phyloP scores from a whole-genome alignment of 1,140 invertebrate genomes.

The Kradibia gibbosae region DNA sequence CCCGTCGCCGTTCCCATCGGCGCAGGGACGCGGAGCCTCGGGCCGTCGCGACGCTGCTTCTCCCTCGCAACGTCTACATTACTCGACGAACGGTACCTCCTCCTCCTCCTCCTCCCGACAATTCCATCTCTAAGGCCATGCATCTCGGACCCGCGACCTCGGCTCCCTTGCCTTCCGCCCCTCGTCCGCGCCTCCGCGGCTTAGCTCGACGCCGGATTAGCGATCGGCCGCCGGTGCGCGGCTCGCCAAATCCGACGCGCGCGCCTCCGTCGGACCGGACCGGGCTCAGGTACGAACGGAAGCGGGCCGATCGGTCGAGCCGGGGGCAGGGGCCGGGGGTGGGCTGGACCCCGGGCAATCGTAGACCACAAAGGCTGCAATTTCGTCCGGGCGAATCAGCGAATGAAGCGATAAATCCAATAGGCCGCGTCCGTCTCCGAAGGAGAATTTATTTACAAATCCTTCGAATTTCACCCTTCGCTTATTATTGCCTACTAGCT shows the following conservation, averaged over 20 bases:
- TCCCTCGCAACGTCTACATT: too few species aligned
- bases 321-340: background rate
- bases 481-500: background rate
- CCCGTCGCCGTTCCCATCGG: constrained; percentile 31
- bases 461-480: background rate
- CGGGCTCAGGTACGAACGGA: constrained; percentile 15
- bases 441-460: constrained; percentile 16
- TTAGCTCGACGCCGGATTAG: background rate
- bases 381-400: constrained; percentile 13
- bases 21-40: constrained; percentile 16
- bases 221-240: background rate
- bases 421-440: background rate
- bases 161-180: background rate
- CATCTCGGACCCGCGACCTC: too few species aligned
- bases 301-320: too few species aligned
- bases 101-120: too few species aligned
- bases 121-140: too few species aligned
- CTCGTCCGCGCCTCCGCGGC: background rate
- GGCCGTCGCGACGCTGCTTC: background rate
- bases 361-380: constrained; percentile 28
- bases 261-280: background rate
- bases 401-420: constrained; percentile 27
- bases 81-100: too few species aligned
- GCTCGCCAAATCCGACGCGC: background rate
- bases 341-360: background rate